These are phyloP conservation scores for Aepyceros melampus DNA, from an alignment of 2,113 vertebrate genomes.

Conservation along the genomic window DNA sequence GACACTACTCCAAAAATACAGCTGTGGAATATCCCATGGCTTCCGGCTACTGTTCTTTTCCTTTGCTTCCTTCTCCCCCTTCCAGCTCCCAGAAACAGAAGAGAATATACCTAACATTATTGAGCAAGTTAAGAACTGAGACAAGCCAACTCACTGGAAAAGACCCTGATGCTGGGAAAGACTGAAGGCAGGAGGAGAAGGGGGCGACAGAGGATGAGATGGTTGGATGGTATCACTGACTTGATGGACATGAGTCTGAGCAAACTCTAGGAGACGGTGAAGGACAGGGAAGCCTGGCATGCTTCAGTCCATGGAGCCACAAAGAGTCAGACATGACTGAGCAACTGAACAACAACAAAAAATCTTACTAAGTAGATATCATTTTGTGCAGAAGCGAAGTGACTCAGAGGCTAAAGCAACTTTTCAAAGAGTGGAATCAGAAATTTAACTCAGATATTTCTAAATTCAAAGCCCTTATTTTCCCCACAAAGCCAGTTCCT, in stretches of 20 bases:
- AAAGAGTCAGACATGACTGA: neutral
- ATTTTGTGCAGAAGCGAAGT: neutral
- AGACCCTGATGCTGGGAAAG: neutral
- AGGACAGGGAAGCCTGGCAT: neutral
- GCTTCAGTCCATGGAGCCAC: neutral
- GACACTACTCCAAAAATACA: neutral
- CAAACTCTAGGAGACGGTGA: neutral
- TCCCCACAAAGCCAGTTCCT: neutral
- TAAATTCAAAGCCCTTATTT: neutral
- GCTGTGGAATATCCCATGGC: accelerated
- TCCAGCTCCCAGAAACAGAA: neutral
- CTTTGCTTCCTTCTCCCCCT: neutral
- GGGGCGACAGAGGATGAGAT: neutral
- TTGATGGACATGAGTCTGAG: neutral
- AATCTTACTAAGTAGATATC: neutral
- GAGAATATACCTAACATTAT: neutral
- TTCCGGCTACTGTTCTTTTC: neutral
- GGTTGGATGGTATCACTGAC: neutral
- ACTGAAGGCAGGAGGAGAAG: neutral
- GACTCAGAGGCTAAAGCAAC: neutral
- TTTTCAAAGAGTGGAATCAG: neutral
- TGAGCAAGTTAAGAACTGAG: neutral
- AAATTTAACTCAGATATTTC: neutral
- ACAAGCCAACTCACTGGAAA: neutral
- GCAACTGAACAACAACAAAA: neutral